Evolutionary conservation across 2,888 invertebrate species (phyloP).

Genomic region (Lamproptera curius): DNA sequence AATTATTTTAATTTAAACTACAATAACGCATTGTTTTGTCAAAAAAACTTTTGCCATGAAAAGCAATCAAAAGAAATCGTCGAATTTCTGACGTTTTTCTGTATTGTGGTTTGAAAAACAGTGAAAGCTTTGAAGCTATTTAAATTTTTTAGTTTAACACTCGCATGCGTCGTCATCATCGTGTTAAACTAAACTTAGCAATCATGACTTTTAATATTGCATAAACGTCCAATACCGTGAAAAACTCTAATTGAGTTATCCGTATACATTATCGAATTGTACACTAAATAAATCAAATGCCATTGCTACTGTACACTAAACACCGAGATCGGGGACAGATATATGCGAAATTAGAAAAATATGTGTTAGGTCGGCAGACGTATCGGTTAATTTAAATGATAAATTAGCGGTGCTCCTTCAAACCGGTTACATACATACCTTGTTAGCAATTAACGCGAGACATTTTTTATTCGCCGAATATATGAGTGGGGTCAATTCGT

Average conservation of each 20-base stretch:
- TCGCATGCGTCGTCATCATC: no score
- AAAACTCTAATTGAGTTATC: neutral
- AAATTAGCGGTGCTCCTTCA: slow-evolving; percentile 8
- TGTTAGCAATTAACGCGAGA: slow-evolving; percentile 20
- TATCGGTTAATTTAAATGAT: slow-evolving; percentile 20
- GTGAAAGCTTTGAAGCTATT: no score
- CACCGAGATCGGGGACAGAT: neutral
- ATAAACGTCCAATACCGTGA: no score
- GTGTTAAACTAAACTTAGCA: no score
- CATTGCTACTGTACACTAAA: slow-evolving; percentile 2
- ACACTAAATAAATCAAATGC: slow-evolving; percentile 6
- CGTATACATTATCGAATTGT: neutral
- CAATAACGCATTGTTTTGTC: no score
- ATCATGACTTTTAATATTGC: no score
- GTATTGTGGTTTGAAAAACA: no score
- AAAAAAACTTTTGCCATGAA: no score
- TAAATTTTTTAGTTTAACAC: no score
- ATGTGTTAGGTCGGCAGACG: slow-evolving; percentile 4
- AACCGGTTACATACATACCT: slow-evolving; percentile 17
- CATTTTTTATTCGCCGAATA: slow-evolving; percentile 2
- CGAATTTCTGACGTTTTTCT: no score
- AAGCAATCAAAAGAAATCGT: no score
- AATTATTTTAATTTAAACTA: no score
- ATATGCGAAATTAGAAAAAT: slow-evolving; percentile 3
- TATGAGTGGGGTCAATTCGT: slow-evolving; percentile 1